phyloP scores from a whole-genome alignment of 1,140 invertebrate genomes.

The Drosophila prosaltans region DNA sequence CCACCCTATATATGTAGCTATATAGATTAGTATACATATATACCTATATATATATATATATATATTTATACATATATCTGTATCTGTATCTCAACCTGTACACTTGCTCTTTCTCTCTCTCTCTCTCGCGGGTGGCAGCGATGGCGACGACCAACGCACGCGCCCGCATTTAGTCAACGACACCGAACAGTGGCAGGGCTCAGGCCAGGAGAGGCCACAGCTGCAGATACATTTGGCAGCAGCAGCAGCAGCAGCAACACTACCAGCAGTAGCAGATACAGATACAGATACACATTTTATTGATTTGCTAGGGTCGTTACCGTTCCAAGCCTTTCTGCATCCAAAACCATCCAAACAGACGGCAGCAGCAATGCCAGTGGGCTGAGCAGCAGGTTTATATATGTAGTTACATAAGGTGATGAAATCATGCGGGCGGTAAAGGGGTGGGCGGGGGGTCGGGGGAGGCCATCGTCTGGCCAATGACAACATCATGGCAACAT shows the following conservation, averaged over 20 bases:
- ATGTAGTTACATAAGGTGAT: constrained; percentile 55
- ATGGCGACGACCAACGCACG: constrained; percentile 54
- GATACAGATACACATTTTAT: constrained; percentile 44
- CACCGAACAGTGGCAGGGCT: constrained; percentile 32
- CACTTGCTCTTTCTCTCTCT: constrained; percentile 41
- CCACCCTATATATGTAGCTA: constrained; percentile 4
- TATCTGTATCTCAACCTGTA: constrained; percentile 26
- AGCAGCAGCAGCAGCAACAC: constrained; percentile 34
- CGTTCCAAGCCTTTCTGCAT: constrained; percentile 51
- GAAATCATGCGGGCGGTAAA: constrained; percentile 68
- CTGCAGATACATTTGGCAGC: constrained; percentile 62
- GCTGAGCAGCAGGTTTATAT: constrained; percentile 4
- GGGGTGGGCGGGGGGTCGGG: constrained; percentile 1
- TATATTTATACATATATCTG: constrained; percentile 31
- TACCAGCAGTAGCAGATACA: constrained; percentile 12
- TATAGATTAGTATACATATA: constrained; percentile 28
- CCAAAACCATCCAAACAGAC: constrained; percentile 19
- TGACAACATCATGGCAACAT: constrained; percentile 57
- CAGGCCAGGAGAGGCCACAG: constrained; percentile 60
- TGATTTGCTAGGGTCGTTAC: constrained; percentile 42
- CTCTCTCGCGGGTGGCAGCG: background rate
- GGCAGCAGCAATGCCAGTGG: background rate
- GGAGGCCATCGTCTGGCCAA: constrained; percentile 41
- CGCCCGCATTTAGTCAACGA: constrained; percentile 80
- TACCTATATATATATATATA: constrained; percentile 22